Evolutionary conservation across 2,888 invertebrate species (phyloP).

Genomic region (Yponomeuta evonymella): DNA sequence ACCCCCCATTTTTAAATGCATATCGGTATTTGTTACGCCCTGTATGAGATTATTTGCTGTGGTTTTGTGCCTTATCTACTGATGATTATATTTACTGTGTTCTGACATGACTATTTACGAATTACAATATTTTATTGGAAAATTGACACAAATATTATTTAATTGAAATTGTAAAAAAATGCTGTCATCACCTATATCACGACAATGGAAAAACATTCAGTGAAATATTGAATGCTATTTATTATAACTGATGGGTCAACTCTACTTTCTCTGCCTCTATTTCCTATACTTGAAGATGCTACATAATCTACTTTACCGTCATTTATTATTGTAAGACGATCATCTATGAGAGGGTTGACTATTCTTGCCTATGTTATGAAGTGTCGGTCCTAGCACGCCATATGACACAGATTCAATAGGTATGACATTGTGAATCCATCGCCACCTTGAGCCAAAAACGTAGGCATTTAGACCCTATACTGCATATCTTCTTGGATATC

Average conservation of each 20-base stretch:
- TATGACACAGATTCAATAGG: slow-evolving; percentile 38
- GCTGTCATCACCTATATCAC: background rate
- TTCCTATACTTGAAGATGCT: slow-evolving; percentile 11
- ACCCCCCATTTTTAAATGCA: too few relatives aligned
- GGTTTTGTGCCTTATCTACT: background rate
- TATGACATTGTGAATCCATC: slow-evolving; percentile 81
- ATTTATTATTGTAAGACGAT: slow-evolving; percentile 73
- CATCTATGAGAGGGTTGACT: slow-evolving; percentile 75
- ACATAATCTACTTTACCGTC: slow-evolving; percentile 76
- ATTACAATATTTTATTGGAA: background rate
- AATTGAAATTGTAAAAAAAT: background rate
- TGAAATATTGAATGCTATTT: background rate
- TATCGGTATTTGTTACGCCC: background rate
- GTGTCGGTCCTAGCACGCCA: slow-evolving; percentile 53
- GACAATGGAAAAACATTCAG: background rate
- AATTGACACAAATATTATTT: background rate
- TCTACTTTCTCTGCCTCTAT: slow-evolving; percentile 9
- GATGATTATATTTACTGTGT: background rate
- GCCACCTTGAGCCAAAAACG: slow-evolving; percentile 84
- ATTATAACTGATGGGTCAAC: background rate
- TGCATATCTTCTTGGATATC: slow-evolving; percentile 68
- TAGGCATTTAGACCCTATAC: slow-evolving; percentile 81
- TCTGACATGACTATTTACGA: background rate
- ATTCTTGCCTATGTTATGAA: slow-evolving; percentile 74
- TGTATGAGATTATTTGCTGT: background rate